Conservation (phyloP, 1,140 invertebrate species). For the Cryptotermes secundus region DNA sequence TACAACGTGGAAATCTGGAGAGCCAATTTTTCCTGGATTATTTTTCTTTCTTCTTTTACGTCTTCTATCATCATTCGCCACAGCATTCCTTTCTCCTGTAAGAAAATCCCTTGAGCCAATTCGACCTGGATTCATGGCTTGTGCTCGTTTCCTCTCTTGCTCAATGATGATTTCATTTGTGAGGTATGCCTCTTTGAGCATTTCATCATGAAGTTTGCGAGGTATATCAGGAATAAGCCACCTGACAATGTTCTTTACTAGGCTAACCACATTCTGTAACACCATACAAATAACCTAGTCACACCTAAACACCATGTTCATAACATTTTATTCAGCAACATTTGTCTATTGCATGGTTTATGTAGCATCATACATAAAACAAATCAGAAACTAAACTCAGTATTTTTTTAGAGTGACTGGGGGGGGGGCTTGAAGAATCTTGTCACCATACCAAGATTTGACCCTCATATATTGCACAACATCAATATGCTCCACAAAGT, state of each 20-base stretch:
- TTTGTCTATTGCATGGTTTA: no score
- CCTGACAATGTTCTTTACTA: constrained; percentile 78
- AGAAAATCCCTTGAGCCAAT: neutral
- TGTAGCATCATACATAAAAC: no score
- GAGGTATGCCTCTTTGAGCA: constrained; percentile 81
- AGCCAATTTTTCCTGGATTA: neutral
- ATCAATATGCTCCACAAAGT: no score
- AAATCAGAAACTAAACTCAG: no score
- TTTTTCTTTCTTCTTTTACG: neutral
- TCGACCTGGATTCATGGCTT: neutral
- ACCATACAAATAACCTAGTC: neutral
- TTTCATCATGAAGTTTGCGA: constrained; percentile 70
- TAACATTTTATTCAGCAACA: no score
- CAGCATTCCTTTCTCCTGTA: neutral
- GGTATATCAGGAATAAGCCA: constrained; percentile 89
- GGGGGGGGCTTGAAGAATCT: no score
- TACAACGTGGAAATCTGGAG: neutral
- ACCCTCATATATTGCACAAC: no score
- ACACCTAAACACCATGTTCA: no score
- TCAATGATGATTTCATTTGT: constrained; percentile 89
- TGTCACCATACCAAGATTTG: no score
- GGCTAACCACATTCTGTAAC: constrained; percentile 77
- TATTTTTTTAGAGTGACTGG: no score
- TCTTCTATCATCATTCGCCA: neutral
- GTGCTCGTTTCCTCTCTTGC: constrained; percentile 54